Percentiles rank a stretch among this genome's conserved stretches.
phyloP scores from a whole-genome alignment of 2,797 vertebrate genomes.

The Fratercula arctica region DNA sequence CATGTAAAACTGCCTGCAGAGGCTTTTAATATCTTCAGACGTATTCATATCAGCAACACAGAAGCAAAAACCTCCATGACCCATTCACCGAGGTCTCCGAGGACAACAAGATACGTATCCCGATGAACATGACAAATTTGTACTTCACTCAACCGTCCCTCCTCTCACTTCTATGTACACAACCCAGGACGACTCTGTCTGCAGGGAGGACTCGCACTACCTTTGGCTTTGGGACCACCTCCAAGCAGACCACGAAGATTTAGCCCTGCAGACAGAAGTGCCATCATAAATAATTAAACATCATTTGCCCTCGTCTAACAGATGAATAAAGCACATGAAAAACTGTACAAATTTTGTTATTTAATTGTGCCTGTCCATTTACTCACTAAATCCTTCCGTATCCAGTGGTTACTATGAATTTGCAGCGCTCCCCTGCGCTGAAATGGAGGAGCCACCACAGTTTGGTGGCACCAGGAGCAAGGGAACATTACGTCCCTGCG shows the following conservation, averaged over 20 bases:
- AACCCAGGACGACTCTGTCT: neutral
- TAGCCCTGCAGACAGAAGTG: neutral
- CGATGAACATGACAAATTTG: neutral
- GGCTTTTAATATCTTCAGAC: neutral
- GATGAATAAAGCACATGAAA: neutral
- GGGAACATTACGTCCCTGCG: rapidly evolving
- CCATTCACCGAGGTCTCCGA: neutral
- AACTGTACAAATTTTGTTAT: neutral
- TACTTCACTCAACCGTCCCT: neutral
- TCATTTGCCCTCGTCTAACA: neutral
- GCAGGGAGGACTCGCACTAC: neutral
- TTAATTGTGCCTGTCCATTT: neutral
- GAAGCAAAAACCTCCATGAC: neutral
- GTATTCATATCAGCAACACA: neutral
- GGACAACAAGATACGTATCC: neutral
- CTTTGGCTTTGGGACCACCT: neutral
- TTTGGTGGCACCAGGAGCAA: neutral
- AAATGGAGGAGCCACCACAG: neutral
- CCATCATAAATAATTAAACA: neutral
- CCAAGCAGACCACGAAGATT: neutral
- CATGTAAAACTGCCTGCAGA: neutral
- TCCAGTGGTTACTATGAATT: rapidly evolving
- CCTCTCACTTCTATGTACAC: rapidly evolving
- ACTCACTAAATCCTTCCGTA: neutral
- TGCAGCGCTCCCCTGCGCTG: rapidly evolving